Percentiles rank a stretch among this genome's conserved stretches.
Evolutionary conservation across 1,140 invertebrate genomes (phyloP).

Genomic region (Lanistes nyassanus): DNA sequence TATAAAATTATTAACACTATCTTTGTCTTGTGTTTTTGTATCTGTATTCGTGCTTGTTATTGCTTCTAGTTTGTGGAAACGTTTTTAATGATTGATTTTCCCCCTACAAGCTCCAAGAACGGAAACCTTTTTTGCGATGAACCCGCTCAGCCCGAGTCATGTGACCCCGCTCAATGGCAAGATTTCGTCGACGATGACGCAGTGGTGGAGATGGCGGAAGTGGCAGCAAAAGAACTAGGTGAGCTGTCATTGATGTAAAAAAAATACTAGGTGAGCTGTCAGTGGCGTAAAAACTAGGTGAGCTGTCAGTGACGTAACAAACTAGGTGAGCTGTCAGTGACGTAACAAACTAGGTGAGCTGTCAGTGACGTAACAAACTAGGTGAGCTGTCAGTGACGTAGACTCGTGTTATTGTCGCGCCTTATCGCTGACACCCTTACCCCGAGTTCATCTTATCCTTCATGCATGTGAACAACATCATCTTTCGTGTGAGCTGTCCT

Average conservation of each 20-base stretch:
- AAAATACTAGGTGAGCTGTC: neutral
- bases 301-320: neutral
- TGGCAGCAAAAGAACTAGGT: slow-evolving; percentile 35
- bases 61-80: no score
- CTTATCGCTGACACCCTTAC: no score
- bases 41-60: no score
- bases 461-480: no score
- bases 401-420: neutral
- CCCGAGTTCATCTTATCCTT: no score
- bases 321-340: neutral
- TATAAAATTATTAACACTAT: no score
- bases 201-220: slow-evolving; percentile 29
- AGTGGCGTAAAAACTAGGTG: neutral
- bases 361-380: neutral
- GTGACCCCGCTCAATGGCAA: slow-evolving; percentile 30
- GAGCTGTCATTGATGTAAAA: slow-evolving; percentile 12
- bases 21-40: no score
- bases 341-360: neutral
- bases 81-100: no score
- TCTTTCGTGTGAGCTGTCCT: neutral
- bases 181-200: slow-evolving; percentile 31
- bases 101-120: slow-evolving; percentile 15
- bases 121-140: slow-evolving; percentile 29
- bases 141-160: slow-evolving; percentile 19
- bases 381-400: neutral